These are phyloP conservation scores for Lagodon rhomboides DNA, from an alignment of 2,797 vertebrate species.

Conservation along the genomic window DNA sequence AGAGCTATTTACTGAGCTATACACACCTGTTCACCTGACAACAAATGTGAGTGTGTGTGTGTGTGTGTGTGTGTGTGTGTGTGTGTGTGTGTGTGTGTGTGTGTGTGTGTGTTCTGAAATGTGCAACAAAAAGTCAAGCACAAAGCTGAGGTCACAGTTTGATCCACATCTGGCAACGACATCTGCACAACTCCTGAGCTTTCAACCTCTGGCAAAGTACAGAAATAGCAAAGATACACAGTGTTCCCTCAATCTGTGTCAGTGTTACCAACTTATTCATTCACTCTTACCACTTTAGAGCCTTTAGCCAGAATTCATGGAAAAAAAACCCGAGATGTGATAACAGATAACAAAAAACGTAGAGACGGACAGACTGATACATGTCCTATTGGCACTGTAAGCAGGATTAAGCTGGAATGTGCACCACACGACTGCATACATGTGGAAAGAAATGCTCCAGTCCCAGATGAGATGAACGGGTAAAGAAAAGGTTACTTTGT, in stretches of 20 bases:
- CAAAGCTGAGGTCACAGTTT: slow-evolving; percentile 47
- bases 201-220: slow-evolving; percentile 35
- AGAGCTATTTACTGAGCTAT: not conserved
- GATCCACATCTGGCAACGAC: slow-evolving; percentile 62
- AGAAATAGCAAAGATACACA: slow-evolving; percentile 23
- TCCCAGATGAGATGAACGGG: not conserved
- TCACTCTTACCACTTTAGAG: not conserved
- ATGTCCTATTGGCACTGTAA: not conserved
- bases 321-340: not conserved
- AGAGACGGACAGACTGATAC: slow-evolving; percentile 17
- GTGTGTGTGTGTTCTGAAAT: slow-evolving; percentile 20
- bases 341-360: slow-evolving; percentile 15
- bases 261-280: slow-evolving; percentile 5
- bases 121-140: slow-evolving; percentile 38
- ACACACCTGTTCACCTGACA: slow-evolving; percentile 13
- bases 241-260: slow-evolving; percentile 13
- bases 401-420: slow-evolving; percentile 37
- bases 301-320: not conserved
- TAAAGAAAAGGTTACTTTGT: slow-evolving; percentile 38
- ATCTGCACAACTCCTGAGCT: slow-evolving; percentile 55
- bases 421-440: slow-evolving; percentile 13
- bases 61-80: not conserved
- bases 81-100: not conserved
- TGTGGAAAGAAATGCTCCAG: slow-evolving; percentile 15
- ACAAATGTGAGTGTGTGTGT: not conserved